Evolutionary conservation across 2,888 invertebrate species (phyloP), one percentile per base, ranked within the genome.

Genomic region (Autographa pulchrina): DNA sequence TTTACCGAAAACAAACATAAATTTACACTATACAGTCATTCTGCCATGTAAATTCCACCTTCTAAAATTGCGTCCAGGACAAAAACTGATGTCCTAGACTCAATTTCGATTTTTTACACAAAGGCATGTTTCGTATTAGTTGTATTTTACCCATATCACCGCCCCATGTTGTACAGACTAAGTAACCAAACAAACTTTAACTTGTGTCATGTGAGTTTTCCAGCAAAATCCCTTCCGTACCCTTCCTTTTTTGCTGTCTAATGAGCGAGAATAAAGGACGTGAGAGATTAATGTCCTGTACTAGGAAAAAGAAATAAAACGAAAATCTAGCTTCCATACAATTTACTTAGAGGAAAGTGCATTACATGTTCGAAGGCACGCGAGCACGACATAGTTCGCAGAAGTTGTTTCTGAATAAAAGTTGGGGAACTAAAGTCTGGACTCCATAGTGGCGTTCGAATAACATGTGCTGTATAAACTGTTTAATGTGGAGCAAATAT

Each of bases 201-300:
- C 77, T 73, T 66, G 64, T 62, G 65, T 62, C 61, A 38, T 62
- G 62, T 25, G 31, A 68, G 61, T 74, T 62, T 63, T 64, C 54
- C 25, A 62, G 25, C 59, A 25, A 65, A 63, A 70, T 67, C 65
- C 63, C 58, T 74, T 69, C 59, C 61, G 69, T 68, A 58, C 48
- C 52, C 68, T 70, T 63, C 62, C 63, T 74, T 72, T 78, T 71
- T 68, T 71, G n/a, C 25, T 60, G 61, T 74, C 73, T 83, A 81
- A 80, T 83, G 77, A 81, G 72, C 58, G 66, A 70, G 75, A 75
- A 77, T 67, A 66, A 74, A 68, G 62, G 35, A 77, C 72, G 60
- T 62, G 54, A 64, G 72, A 79, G 82, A 82, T 83, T 81, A 81
- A 82, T 82, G 78, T 80, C 68, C 72, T 54, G 59, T 72, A 73